These are phyloP conservation scores for Mactra quadrangularis DNA, from an alignment of 1,140 invertebrate species.

Conservation along the genomic window DNA sequence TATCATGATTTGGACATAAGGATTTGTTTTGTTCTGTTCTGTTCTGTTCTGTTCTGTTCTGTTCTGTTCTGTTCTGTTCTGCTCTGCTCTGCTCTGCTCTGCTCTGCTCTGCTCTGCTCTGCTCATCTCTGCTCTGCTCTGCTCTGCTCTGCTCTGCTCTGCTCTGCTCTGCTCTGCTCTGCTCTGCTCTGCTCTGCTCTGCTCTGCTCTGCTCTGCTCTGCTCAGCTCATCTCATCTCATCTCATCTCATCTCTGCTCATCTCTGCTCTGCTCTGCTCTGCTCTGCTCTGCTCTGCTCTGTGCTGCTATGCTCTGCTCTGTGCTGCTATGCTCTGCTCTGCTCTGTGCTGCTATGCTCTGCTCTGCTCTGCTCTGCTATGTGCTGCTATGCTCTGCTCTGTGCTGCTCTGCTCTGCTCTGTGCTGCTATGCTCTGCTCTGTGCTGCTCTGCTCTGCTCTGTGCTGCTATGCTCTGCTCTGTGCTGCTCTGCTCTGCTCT, in stretches of 20 bases:
- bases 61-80: conserved; percentile 76
- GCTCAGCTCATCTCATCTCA: background rate
- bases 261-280: background rate
- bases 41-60: conserved; percentile 77
- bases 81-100: conserved; percentile 68
- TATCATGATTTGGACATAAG: no score
- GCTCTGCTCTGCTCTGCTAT: no score
- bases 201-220: conserved; percentile 18
- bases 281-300: conserved; percentile 5
- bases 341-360: no score
- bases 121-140: conserved; percentile 18
- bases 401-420: no score
- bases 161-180: conserved; percentile 23
- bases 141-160: conserved; percentile 11
- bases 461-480: no score
- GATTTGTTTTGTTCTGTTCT: conserved; percentile 77
- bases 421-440: no score
- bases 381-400: no score
- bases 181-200: conserved; percentile 24
- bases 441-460: no score
- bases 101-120: conserved; percentile 19
- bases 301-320: no score
- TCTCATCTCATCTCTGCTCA: background rate
- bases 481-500: no score
- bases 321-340: no score